phyloP scores from a whole-genome alignment of 37 sponge, comb jelly and placozoan genomes.

The Amphimedon queenslandica region DNA sequence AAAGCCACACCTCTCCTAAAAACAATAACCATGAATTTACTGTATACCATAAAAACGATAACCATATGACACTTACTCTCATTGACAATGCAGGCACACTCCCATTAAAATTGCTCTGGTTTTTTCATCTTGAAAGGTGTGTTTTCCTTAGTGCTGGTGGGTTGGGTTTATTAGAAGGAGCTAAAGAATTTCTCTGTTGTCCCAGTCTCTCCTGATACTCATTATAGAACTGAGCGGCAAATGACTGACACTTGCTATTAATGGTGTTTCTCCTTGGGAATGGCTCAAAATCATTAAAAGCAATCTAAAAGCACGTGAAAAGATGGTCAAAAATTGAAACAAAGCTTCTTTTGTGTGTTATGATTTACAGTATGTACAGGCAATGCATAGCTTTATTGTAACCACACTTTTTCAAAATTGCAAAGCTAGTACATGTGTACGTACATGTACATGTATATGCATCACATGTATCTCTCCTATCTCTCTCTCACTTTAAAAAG shows the following conservation, averaged over 20 bases:
- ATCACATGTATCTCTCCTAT: no score
- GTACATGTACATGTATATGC: no score
- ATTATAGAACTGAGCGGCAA: constrained; percentile 1
- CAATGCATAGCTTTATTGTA: neutral
- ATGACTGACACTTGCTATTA: neutral
- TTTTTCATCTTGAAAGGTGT: neutral
- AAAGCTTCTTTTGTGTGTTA: no score
- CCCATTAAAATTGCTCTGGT: constrained; percentile 15
- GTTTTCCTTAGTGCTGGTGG: no score
- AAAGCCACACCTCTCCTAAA: constrained; percentile 54
- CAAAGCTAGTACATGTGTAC: no score
- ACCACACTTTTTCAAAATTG: no score
- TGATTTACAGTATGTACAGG: neutral
- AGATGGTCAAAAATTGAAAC: no score
- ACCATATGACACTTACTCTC: neutral
- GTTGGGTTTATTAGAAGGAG: no score
- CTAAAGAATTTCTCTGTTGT: no score
- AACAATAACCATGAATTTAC: no score
- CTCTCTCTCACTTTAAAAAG: constrained; percentile 47
- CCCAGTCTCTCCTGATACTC: constrained; percentile 2
- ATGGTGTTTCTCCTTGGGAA: constrained; percentile 29
- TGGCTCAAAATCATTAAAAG: constrained; percentile 11
- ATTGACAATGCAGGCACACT: constrained; percentile 51
- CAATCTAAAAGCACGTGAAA: constrained; percentile 17
- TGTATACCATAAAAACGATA: no score